Percentiles rank a stretch among this genome's conserved stretches.
Conservation (phyloP, 1,140 invertebrate genomes). For the Musca domestica region DNA sequence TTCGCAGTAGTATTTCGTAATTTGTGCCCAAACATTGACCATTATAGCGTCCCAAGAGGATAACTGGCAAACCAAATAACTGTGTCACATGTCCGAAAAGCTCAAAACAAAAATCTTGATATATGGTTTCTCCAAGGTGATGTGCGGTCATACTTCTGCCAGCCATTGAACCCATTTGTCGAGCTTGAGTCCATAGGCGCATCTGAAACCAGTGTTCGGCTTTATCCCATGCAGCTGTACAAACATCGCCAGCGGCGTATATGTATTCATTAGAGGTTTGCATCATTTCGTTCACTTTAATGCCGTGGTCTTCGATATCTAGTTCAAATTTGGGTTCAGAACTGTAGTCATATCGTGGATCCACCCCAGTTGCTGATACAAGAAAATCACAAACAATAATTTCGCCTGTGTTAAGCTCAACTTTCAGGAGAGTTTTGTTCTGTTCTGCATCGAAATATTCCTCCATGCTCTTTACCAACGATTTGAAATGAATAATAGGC, state of each 20-base stretch:
- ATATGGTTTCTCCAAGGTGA: constrained; percentile 62
- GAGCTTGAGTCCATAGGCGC: constrained; percentile 95
- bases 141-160: constrained; percentile 83
- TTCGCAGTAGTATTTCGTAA: constrained; percentile 85
- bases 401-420: constrained; percentile 75
- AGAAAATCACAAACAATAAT: constrained; percentile 85
- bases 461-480: constrained; percentile 60
- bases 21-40: constrained; percentile 81
- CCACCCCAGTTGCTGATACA: constrained; percentile 93
- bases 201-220: constrained; percentile 94
- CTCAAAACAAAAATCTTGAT: constrained; percentile 95
- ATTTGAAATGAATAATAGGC: constrained; percentile 66
- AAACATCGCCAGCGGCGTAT: constrained; percentile 95
- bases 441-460: constrained; percentile 30
- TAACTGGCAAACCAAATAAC: constrained; percentile 93
- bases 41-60: constrained; percentile 92
- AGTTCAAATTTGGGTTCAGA: constrained; percentile 60
- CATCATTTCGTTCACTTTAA: constrained; percentile 84
- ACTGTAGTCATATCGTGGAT: constrained; percentile 64
- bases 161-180: constrained; percentile 94
- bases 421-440: constrained; percentile 60
- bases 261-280: constrained; percentile 75
- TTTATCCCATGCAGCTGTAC: constrained; percentile 72
- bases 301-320: constrained; percentile 68
- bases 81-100: constrained; percentile 94